Percentiles rank a stretch among this genome's conserved stretches.
Evolutionary conservation across 2,888 invertebrate species (phyloP).

Genomic region (Temnothorax unifasciatus): DNA sequence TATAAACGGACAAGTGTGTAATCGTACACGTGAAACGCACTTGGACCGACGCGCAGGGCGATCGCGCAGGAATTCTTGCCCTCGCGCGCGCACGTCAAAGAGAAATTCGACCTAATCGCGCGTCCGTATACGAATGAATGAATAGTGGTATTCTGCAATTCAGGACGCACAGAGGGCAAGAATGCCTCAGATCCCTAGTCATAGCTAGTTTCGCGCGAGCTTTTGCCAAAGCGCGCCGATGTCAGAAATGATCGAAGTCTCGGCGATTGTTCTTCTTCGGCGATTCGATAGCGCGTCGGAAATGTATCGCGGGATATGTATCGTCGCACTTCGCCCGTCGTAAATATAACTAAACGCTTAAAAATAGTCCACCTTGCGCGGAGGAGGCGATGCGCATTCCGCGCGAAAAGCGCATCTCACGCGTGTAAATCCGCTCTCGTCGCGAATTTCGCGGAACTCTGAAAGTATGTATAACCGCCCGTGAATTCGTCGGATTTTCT

Average conservation of each 20-base stretch:
- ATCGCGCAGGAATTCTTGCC: not conserved
- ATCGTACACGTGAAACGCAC: not conserved
- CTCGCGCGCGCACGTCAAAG: not conserved
- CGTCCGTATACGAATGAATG: not conserved
- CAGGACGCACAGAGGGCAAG: not conserved
- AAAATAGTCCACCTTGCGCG: constrained; percentile 51
- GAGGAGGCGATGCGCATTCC: constrained; percentile 16
- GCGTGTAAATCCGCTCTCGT: not conserved
- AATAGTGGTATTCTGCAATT: not conserved
- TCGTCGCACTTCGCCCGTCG: constrained; percentile 38
- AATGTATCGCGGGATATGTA: not conserved
- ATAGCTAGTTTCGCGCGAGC: not conserved
- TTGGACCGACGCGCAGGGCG: not conserved
- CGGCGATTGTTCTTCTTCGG: not conserved
- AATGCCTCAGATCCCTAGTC: not conserved
- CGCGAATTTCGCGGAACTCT: not conserved
- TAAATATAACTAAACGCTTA: constrained; percentile 55
- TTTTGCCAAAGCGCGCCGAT: not conserved
- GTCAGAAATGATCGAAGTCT: not conserved
- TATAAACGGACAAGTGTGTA: constrained; percentile 11
- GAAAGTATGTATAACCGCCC: not conserved
- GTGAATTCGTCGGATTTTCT: constrained; percentile 8
- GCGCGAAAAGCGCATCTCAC: not conserved
- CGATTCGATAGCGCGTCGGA: constrained; percentile 20
- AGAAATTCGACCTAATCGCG: constrained; percentile 2